phyloP scores from a whole-genome alignment of 2,113 vertebrate genomes.

The Epinephelus cyanopodus region DNA sequence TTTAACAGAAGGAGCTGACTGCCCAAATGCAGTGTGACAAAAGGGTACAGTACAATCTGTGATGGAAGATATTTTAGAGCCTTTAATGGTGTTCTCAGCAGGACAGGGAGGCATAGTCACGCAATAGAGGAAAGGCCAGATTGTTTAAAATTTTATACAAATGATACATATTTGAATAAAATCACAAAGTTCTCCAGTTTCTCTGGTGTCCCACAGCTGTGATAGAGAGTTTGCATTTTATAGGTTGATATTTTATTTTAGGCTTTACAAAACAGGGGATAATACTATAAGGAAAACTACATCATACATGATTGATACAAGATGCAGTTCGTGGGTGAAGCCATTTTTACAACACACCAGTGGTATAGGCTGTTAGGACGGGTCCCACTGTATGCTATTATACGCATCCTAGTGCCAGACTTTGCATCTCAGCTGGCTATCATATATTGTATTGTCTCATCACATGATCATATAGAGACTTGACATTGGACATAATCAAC shows the following conservation, averaged over 20 bases:
- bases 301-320: conserved; percentile 12
- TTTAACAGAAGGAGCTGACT: conserved; percentile 28
- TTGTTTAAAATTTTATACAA: conserved; percentile 65
- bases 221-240: not conserved
- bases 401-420: too few relatives aligned
- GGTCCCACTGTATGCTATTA: too few relatives aligned
- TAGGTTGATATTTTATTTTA: not conserved
- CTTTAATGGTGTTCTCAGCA: conserved; percentile 63
- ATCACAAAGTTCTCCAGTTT: conserved; percentile 11
- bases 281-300: not conserved
- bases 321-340: not conserved
- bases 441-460: too few relatives aligned
- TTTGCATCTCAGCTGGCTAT: too few relatives aligned
- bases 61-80: conserved; percentile 63
- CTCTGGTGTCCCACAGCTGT: not conserved
- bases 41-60: conserved; percentile 34
- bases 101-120: conserved; percentile 56
- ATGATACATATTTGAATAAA: conserved; percentile 64
- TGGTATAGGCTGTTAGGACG: too few relatives aligned
- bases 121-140: conserved; percentile 38
- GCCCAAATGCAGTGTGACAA: conserved; percentile 53
- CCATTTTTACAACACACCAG: not conserved
- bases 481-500: too few relatives aligned
- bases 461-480: too few relatives aligned
- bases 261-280: not conserved